phyloP scores from a whole-genome alignment of 1,140 invertebrate genomes.

The Trialeurodes vaporariorum region DNA sequence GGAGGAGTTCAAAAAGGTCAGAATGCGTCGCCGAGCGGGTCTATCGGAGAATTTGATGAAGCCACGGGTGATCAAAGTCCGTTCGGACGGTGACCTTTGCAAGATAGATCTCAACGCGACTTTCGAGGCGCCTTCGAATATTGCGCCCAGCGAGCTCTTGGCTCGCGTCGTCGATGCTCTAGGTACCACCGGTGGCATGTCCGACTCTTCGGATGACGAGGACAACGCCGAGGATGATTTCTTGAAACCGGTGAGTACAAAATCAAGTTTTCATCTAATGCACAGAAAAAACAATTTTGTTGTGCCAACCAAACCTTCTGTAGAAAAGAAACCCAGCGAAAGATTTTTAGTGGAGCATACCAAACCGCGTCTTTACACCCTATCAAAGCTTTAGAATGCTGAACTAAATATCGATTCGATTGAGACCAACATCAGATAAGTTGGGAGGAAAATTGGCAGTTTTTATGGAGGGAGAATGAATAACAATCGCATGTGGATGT shows the following conservation, averaged over 20 bases:
- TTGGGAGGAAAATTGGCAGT: too few relatives aligned
- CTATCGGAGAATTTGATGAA: conserved; percentile 21
- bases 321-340: too few relatives aligned
- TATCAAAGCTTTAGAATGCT: too few relatives aligned
- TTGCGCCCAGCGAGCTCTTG: conserved; percentile 57
- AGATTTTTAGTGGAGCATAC: too few relatives aligned
- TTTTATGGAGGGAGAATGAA: too few relatives aligned
- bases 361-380: too few relatives aligned
- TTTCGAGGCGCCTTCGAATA: conserved; percentile 41
- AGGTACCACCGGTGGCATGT: conserved; percentile 41
- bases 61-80: conserved; percentile 7
- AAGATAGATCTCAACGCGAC: conserved; percentile 64
- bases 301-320: too few relatives aligned
- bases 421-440: too few relatives aligned
- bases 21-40: conserved; percentile 19
- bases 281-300: too few relatives aligned
- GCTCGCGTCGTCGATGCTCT: conserved; percentile 60
- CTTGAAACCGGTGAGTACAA: neutral
- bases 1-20: conserved; percentile 16
- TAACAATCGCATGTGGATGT: too few relatives aligned
- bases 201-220: conserved; percentile 52
- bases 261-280: too few relatives aligned
- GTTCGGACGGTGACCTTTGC: conserved; percentile 43
- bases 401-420: too few relatives aligned
- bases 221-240: conserved; percentile 47